These are phyloP conservation scores for Tetrapedia diversipes DNA, from an alignment of 2,888 invertebrate genomes.

Conservation along the genomic window DNA sequence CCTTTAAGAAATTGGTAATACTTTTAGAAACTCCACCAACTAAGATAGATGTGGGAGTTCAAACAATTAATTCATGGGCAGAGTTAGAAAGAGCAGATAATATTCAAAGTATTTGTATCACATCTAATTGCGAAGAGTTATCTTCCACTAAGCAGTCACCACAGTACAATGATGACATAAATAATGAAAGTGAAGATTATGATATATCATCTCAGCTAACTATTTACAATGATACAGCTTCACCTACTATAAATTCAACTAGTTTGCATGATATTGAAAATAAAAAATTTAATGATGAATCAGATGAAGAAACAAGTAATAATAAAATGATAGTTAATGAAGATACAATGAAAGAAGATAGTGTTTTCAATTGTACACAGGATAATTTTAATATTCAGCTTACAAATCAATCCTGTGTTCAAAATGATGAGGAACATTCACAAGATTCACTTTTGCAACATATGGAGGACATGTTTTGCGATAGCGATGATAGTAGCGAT, in stretches of 20 bases:
- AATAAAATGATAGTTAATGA: conserved; percentile 28
- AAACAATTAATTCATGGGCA: conserved; percentile 66
- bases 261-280: conserved; percentile 23
- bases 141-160: background rate
- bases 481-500: conserved; percentile 77
- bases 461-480: conserved; percentile 78
- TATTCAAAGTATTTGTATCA: conserved; percentile 56
- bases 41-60: conserved; percentile 71
- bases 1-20: conserved; percentile 72
- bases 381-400: conserved; percentile 21
- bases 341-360: conserved; percentile 35
- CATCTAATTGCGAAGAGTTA: conserved; percentile 54
- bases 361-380: conserved; percentile 14
- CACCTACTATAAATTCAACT: conserved; percentile 47
- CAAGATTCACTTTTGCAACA: conserved; percentile 77
- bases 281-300: conserved; percentile 8
- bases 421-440: conserved; percentile 71
- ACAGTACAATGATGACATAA: conserved; percentile 1
- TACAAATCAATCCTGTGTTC: conserved; percentile 10
- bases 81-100: conserved; percentile 49
- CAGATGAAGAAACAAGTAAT: conserved; percentile 16
- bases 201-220: conserved; percentile 17
- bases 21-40: conserved; percentile 67
- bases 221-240: conserved; percentile 30
- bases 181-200: background rate